A percentile compares a stretch with the other conserved stretches of the same genome.
These are phyloP conservation scores for Agapornis canus DNA, from an alignment of 2,797 vertebrate genomes.

Conservation along the genomic window DNA sequence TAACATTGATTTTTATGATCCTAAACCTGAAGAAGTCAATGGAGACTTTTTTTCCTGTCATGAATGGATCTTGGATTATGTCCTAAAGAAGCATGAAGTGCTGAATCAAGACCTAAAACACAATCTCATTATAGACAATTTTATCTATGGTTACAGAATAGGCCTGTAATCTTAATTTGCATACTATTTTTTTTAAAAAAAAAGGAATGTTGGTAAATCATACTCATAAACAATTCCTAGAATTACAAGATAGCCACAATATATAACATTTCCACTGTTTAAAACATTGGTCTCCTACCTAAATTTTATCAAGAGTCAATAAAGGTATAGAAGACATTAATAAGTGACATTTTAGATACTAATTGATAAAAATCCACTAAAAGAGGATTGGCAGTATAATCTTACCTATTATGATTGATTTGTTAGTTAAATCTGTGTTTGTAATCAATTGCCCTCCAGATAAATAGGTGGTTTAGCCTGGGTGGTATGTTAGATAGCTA, in stretches of 20 bases:
- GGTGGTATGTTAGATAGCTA: neutral
- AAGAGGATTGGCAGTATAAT: neutral
- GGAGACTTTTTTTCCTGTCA: neutral
- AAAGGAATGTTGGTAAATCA: neutral
- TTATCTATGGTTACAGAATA: neutral
- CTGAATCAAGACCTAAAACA: neutral
- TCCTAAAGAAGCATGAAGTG: neutral
- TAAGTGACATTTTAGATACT: neutral
- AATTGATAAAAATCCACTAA: slow-evolving; percentile 36
- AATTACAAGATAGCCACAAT: neutral
- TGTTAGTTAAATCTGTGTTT: slow-evolving; percentile 48
- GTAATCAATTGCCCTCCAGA: slow-evolving; percentile 45
- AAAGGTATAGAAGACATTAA: neutral
- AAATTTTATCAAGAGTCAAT: neutral
- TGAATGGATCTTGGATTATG: neutral
- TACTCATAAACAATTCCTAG: neutral
- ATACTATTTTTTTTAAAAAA: neutral
- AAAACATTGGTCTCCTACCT: neutral
- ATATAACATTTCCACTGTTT: neutral
- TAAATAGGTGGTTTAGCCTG: neutral
- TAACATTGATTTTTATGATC: too few species aligned
- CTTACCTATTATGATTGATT: slow-evolving; percentile 25
- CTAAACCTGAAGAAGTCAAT: neutral
- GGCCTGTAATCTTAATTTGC: neutral
- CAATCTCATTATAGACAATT: neutral